Percentiles rank a stretch among this genome's conserved stretches.
Evolutionary conservation across 2,888 invertebrate species (phyloP).

Genomic region (Agrochola macilenta): DNA sequence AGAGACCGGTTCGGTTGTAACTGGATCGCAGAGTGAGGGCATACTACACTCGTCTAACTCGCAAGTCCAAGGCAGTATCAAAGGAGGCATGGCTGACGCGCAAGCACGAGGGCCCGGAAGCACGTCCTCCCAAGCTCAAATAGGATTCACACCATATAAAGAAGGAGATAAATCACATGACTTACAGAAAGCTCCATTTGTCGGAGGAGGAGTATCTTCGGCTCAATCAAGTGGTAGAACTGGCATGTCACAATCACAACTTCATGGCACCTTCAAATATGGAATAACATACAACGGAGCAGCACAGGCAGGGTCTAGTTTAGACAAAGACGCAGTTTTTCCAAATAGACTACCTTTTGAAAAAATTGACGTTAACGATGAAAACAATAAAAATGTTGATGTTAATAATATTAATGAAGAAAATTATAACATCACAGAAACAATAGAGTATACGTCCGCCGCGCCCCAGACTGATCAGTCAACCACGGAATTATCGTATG

Average conservation of each 20-base stretch:
- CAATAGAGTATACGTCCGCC: conserved; percentile 58
- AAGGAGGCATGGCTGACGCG: conserved; percentile 96
- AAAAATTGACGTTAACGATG: conserved; percentile 86
- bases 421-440: conserved; percentile 62
- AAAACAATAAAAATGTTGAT: conserved; percentile 84
- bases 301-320: conserved; percentile 95
- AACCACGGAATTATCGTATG: conserved; percentile 65
- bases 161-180: conserved; percentile 90
- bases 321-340: conserved; percentile 89
- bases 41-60: conserved; percentile 94
- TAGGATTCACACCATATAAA: conserved; percentile 95
- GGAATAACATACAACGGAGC: conserved; percentile 95
- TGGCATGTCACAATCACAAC: conserved; percentile 95
- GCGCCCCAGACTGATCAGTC: conserved; percentile 51
- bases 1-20: conserved; percentile 94
- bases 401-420: conserved; percentile 80
- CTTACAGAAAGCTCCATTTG: conserved; percentile 90
- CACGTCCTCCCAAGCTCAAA: conserved; percentile 97
- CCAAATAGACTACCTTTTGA: conserved; percentile 84
- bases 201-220: conserved; percentile 94
- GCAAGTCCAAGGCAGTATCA: conserved; percentile 95
- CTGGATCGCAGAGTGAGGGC: conserved; percentile 94
- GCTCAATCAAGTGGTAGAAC: conserved; percentile 94
- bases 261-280: conserved; percentile 95
- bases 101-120: conserved; percentile 96